These are phyloP conservation scores for Plodia interpunctella DNA, from an alignment of 1,140 invertebrate genomes.

Conservation along the genomic window DNA sequence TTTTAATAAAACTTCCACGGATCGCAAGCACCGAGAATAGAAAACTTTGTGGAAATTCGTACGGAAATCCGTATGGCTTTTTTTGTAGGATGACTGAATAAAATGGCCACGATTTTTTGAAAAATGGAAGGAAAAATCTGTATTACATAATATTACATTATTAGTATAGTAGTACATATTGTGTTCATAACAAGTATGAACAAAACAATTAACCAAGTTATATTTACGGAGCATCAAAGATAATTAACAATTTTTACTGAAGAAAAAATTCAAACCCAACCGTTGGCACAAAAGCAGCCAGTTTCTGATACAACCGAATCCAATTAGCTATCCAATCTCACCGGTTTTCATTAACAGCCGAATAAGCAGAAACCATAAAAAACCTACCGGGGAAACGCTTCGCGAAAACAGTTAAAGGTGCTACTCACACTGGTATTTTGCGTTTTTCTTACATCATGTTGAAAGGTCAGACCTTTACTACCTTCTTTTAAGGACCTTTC, in stretches of 20 bases:
- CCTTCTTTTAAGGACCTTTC: too few species aligned
- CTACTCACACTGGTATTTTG: not conserved
- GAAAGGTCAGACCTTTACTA: too few species aligned
- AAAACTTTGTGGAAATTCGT: conserved; percentile 31
- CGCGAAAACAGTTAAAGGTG: conserved; percentile 32
- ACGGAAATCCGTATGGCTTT: not conserved
- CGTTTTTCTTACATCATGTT: too few species aligned
- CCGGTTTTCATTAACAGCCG: conserved; percentile 49
- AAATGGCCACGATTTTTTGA: too few species aligned
- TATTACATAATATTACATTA: too few species aligned
- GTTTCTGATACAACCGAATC: conserved; percentile 59
- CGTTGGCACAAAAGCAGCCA: conserved; percentile 11
- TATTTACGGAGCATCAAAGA: not conserved
- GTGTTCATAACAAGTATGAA: too few species aligned
- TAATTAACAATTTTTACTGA: not conserved
- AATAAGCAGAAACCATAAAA: conserved; percentile 55
- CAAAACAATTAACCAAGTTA: too few species aligned
- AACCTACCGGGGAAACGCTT: conserved; percentile 29
- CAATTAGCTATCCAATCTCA: conserved; percentile 58
- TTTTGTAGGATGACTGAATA: too few species aligned
- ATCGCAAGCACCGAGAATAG: not conserved
- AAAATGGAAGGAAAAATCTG: too few species aligned
- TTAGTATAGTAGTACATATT: too few species aligned
- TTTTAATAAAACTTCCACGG: conserved; percentile 24
- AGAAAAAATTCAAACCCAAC: not conserved